A percentile compares a stretch with the other conserved stretches of the same genome.
Evolutionary conservation across 2,113 vertebrate species (phyloP).

Genomic region (Dipodomys spectabilis): DNA sequence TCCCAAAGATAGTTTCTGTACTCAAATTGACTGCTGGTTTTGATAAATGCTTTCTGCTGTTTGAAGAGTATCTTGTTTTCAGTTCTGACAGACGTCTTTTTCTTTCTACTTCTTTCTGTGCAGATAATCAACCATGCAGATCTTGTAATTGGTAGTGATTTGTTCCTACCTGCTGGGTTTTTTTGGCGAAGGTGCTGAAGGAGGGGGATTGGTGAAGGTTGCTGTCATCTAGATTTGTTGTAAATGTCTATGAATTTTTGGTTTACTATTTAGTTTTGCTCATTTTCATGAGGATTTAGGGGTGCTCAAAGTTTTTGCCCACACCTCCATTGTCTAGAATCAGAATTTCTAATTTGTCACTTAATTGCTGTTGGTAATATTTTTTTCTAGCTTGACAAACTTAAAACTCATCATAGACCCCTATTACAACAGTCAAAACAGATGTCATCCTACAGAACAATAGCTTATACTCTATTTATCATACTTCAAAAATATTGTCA

Average conservation of each 20-base stretch:
- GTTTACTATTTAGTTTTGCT: constrained; percentile 24
- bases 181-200: too few relatives aligned
- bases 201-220: background rate
- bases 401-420: background rate
- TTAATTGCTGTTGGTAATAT: constrained; percentile 29
- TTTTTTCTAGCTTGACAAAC: constrained; percentile 37
- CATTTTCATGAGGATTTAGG: constrained; percentile 15
- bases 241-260: constrained; percentile 10
- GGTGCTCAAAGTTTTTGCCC: background rate
- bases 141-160: constrained; percentile 29
- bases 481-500: constrained; percentile 40
- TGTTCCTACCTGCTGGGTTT: background rate
- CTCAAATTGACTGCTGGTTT: background rate
- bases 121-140: background rate
- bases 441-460: background rate
- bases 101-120: background rate
- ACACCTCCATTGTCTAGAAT: background rate
- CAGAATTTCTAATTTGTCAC: constrained; percentile 21
- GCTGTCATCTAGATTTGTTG: constrained; percentile 22
- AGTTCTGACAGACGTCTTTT: background rate
- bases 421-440: background rate
- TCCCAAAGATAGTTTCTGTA: background rate
- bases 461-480: constrained; percentile 8
- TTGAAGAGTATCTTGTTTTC: background rate
- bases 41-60: background rate